Evolutionary conservation across 2,888 invertebrate species (phyloP), one percentile per base, ranked within the genome.

Genomic region (Formica aserva): DNA sequence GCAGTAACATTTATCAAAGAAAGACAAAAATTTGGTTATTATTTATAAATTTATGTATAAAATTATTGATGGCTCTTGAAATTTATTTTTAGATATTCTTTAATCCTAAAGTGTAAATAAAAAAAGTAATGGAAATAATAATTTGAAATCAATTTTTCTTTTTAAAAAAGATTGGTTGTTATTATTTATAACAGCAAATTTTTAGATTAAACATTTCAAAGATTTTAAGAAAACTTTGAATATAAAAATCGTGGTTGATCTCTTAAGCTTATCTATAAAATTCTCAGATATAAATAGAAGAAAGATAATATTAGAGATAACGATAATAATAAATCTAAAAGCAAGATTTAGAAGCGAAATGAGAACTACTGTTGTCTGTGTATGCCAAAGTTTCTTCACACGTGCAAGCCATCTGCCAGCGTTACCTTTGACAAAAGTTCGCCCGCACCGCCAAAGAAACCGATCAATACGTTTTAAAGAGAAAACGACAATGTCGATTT

Each of bases 381-480:
- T 41, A 29, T n/a, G 57, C 57, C 18, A 78, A 67, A 66, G 77
- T 71, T 89, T 82, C 80, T 69, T 80, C 66, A 82, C 89, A 89
- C 67, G 88, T 89, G 89, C 82, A 60, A 62, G 71, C 83, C 89
- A 89, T 89, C 88, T 89, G 89, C 63, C 74, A 74, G 67, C 65
- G 71, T 77, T 41, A 83, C 45, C 69, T 80, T 83, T 72, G 65
- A 84, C 69, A 67, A 86, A 82, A 89, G 69, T 62, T 81, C 65
- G 29, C 62, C 60, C 65, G 48, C 52, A 57, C 26, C 71, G 66
- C 88, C 32, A 75, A 78, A 52, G 81, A 81, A 66, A 41, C 74
- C 60, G 81, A 86, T 88, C 75, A 83, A 78, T 88, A 63, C 22
- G 62, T 74, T 89, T 69, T 85, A 52, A 87, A 69, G 38, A 52